Conservation (phyloP, 2,113 vertebrate genomes). For the Brachyhypopomus occidentalis region DNA sequence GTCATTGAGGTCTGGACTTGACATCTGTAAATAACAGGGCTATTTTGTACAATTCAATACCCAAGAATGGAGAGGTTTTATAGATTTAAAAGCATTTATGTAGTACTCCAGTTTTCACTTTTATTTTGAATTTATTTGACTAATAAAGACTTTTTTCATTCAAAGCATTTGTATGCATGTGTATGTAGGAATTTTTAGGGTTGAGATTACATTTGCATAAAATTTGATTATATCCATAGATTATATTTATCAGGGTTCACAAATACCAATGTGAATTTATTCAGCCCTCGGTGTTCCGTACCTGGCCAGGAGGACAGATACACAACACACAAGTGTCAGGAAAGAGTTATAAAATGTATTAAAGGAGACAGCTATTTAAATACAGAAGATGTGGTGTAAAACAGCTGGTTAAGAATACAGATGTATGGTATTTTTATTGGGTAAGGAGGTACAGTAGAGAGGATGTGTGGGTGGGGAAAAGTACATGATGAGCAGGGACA, state of each 20-base stretch:
- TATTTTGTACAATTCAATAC: not conserved
- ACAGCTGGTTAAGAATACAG: no score
- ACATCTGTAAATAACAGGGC: not conserved
- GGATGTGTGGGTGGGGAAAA: no score
- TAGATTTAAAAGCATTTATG: not conserved
- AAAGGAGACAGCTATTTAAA: not conserved
- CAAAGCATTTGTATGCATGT: not conserved
- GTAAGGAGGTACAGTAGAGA: no score
- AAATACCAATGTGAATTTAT: no score
- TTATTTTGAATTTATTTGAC: not conserved
- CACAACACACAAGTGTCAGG: no score
- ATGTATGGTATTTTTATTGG: no score
- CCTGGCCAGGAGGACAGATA: no score
- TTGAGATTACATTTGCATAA: no score
- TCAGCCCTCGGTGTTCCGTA: no score
- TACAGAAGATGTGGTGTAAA: not conserved
- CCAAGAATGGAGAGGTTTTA: not conserved
- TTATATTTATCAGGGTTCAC: not conserved
- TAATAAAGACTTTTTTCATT: not conserved
- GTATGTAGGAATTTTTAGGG: not conserved
- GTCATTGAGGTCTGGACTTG: constrained; percentile 76
- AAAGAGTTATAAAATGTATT: no score
- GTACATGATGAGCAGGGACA: no score
- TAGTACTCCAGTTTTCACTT: not conserved
- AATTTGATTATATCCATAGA: not conserved